Base-by-base conservation (phyloP, 2,797 vertebrate species). In the Lagorchestes hirsutus region DNA sequence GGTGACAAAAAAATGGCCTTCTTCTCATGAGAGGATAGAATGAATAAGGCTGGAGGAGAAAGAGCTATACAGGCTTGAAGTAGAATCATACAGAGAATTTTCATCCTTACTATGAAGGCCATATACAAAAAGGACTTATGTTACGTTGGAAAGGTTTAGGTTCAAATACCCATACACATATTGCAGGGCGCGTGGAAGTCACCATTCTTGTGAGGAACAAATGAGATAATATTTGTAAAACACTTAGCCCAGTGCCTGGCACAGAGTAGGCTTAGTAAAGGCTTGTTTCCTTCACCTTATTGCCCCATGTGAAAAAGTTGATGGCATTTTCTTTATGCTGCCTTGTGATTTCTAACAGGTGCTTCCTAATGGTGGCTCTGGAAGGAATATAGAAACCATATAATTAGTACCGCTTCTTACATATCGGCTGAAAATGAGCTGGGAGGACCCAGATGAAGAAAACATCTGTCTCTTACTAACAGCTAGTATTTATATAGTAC, bases 381-480 rank as follows among this genome's bases (percentile, higher is more conserved):
- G 62, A 93, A 56, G 58, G 31, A 52, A 40, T 59, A 95, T 95
- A 56, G 54, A 93, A 58, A 90, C 90, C 46, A 91, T 92, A 9
- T 29, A 92, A 5, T 27, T 54, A 91, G 46, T 24, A 0, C 28
- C 1, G 58, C 14, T 54, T 55, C 96, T 58, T 93, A 91, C 40
- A 54, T 90, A 31, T 67, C 50, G 27, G 24, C 14, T 93, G 91
- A 52, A 93, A 93, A 94, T 90, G 92, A 96, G 54, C 40, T 59
- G 94, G 90, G 57, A 95, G 55, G 34, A 96, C 92, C 57, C 22
- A 91, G 67, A 92, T 92, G 90, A 13, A 27, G 14, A 92, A 22
- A 12, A n/a, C 16, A 54, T 95, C 12, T 56, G 0, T 91, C n/a
- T 40, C 90, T 55, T 59, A 52, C 56, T 74, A 74, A 74, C 16